Evolutionary conservation across 2,797 vertebrate genomes (phyloP).

Genomic region (Poeciliopsis presidionis): DNA sequence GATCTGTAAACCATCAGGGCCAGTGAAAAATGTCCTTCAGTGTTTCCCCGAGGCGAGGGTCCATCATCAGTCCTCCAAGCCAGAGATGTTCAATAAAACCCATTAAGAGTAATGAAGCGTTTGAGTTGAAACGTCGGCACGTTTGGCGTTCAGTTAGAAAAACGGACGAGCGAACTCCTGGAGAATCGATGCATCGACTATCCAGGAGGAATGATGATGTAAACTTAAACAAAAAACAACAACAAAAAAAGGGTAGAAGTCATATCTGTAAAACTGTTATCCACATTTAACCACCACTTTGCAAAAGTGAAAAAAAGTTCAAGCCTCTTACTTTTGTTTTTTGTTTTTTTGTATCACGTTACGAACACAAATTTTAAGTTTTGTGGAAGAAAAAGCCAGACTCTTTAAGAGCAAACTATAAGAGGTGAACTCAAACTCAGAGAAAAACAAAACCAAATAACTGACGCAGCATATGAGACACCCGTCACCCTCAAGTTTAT

Average conservation of each 20-base stretch:
- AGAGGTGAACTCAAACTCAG: neutral
- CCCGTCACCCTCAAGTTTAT: neutral
- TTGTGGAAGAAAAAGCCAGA: neutral
- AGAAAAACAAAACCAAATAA: neutral
- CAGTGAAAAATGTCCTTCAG: slow-evolving; percentile 1
- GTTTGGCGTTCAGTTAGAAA: slow-evolving; percentile 9
- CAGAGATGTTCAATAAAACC: slow-evolving; percentile 2
- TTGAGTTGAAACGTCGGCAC: neutral
- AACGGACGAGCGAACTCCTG: neutral
- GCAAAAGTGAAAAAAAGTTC: neutral
- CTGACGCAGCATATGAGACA: neutral
- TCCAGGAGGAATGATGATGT: neutral
- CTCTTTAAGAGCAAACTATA: neutral
- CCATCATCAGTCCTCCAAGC: neutral
- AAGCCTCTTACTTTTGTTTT: neutral
- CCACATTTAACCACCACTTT: neutral
- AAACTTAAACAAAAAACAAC: too few species aligned
- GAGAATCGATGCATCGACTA: neutral
- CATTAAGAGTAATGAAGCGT: slow-evolving; percentile 4
- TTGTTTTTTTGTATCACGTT: neutral
- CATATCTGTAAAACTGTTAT: neutral
- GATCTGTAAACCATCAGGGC: slow-evolving; percentile 11
- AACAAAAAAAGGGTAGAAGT: neutral
- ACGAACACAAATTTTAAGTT: neutral
- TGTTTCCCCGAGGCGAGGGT: neutral